Evolutionary conservation across 2,797 vertebrate species (phyloP).

Genomic region (Tangara arthus): DNA sequence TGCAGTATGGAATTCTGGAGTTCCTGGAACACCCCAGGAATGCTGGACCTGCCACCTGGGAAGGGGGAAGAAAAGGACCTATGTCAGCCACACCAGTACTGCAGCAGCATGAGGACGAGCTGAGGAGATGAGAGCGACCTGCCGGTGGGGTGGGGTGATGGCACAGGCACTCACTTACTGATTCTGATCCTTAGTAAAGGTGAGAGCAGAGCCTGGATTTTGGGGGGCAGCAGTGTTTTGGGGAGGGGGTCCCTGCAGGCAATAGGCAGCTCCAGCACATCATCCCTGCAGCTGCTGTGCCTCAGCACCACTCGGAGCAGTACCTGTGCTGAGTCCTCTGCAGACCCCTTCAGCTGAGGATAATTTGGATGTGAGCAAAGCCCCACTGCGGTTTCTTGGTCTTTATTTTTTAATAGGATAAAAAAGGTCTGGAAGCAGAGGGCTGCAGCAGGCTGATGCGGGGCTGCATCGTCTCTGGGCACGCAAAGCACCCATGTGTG

Average conservation of each 20-base stretch:
- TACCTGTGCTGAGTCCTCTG: not conserved
- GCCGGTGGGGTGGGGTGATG: not conserved
- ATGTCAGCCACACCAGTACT: accelerated
- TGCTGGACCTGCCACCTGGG: not conserved
- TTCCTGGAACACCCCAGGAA: not conserved
- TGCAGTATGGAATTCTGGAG: not conserved
- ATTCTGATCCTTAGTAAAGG: not conserved
- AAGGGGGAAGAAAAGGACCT: not conserved
- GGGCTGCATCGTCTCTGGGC: not conserved
- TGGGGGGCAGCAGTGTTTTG: not conserved
- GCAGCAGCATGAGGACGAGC: not conserved
- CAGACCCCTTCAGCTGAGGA: not conserved
- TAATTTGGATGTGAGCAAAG: not conserved
- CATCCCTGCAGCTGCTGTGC: accelerated
- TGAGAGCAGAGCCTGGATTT: not conserved
- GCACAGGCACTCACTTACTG: not conserved
- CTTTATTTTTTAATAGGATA: not conserved
- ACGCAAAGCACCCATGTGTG: not conserved
- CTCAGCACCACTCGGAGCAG: accelerated
- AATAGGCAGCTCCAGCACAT: not conserved
- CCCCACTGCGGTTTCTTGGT: not conserved
- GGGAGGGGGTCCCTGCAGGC: not conserved
- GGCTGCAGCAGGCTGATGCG: not conserved
- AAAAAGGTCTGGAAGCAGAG: not conserved
- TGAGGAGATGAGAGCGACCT: accelerated